Base-by-base conservation (phyloP, 2,113 vertebrate species). In the Gallinago undulata region DNA sequence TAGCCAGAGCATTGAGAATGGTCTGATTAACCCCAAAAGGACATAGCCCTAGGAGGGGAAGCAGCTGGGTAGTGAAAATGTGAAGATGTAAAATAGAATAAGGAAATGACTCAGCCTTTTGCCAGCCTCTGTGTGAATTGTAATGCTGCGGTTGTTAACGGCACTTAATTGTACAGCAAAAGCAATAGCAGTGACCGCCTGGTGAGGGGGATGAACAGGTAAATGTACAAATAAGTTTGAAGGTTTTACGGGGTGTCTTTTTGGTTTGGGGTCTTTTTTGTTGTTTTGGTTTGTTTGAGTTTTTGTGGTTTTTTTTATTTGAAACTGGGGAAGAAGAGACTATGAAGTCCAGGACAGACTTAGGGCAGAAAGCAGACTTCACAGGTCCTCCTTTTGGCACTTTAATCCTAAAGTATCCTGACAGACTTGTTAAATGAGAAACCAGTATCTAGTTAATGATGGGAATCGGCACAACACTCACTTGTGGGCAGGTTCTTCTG, bases 401-500 rank as follows among this genome's bases (percentile, higher is more conserved):
- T 1, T 27, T 11, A 30, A 7, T 69, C 25, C 33, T 48, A 35
- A 19, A 85, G 4, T 30, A 60, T 33, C 45, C 47, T 13, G 30
- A 15, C 23, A 48, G 68, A 16, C 30, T 15, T n/a, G 30, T 70
- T 88, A 13, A 11, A 27, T 57, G 76, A 75, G 31, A 66, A 94
- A 50, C 15, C n/a, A 68, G 47, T 17, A 22, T 17, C 16, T 9
- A 24, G 56, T 7, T 74, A 7, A 27, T 4, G 37, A 19, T 62
- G 81, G 41, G 51, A 43, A 4, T 55, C 11, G 3, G 59, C 59
- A 53, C 45, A 62, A 0, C 9, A 1, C 35, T 77, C 1, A 0
- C 22, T 28, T 8, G 0, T 0, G 19, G 45, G 4, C 0, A 1
- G 11, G n/a, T 48, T 41, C 4, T 18, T 53, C 31, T 27, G 50